A percentile compares a stretch with the other conserved stretches of the same genome.
Evolutionary conservation across 2,113 vertebrate genomes (phyloP).

Genomic region (Thomomys bottae): DNA sequence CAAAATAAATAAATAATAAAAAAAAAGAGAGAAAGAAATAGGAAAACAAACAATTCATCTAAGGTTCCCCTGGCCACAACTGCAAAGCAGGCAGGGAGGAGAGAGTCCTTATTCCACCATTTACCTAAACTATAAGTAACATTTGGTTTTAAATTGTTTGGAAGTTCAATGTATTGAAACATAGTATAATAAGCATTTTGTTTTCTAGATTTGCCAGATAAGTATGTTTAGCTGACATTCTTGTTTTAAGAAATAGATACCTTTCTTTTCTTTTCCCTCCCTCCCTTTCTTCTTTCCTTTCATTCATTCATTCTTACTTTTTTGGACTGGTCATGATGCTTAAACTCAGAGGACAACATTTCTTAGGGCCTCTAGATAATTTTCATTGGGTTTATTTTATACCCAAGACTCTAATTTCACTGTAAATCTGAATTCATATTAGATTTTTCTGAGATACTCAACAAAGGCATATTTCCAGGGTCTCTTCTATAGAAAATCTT

Average conservation of each 20-base stretch:
- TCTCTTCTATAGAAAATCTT: background rate
- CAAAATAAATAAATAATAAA: background rate
- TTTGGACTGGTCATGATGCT: no score
- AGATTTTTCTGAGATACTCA: background rate
- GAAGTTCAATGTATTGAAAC: background rate
- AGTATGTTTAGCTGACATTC: background rate
- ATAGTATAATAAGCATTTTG: background rate
- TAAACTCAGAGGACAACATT: background rate
- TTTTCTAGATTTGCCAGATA: conserved; percentile 10
- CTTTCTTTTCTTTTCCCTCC: no score
- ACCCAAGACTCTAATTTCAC: background rate
- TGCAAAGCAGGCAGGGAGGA: background rate
- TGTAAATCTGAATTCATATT: background rate
- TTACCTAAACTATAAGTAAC: background rate
- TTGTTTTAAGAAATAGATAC: background rate
- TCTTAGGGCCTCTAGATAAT: background rate
- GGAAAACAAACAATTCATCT: background rate
- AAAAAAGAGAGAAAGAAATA: background rate
- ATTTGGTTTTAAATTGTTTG: conserved; percentile 42
- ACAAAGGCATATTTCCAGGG: background rate
- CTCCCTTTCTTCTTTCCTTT: no score
- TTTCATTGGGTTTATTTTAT: background rate
- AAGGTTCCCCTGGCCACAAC: background rate
- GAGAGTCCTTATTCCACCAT: background rate
- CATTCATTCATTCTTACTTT: no score